Evolutionary conservation across 2,797 vertebrate species (phyloP).

Genomic region (Simalia tracyae): DNA sequence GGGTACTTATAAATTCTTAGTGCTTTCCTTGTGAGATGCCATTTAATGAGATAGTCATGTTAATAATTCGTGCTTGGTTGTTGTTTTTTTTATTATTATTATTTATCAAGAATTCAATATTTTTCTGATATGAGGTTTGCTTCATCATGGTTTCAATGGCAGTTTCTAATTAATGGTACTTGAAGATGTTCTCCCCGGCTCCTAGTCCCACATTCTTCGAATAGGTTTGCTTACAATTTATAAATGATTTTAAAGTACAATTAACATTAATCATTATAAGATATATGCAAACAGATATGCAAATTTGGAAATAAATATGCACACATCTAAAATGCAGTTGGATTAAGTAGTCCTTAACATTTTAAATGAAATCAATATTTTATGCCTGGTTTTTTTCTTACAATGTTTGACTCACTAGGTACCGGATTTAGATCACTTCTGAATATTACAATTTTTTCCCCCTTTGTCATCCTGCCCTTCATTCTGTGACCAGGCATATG

Average conservation of each 20-base stretch:
- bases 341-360: conserved; percentile 84
- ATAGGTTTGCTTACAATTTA: conserved; percentile 82
- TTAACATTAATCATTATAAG: conserved; percentile 80
- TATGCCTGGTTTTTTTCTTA: conserved; percentile 82
- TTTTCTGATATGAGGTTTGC: conserved; percentile 76
- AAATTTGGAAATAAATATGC: conserved; percentile 84
- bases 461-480: conserved; percentile 20
- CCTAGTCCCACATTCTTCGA: conserved; percentile 76
- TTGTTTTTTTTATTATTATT: conserved; percentile 65
- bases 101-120: conserved; percentile 78
- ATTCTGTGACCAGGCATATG: neutral
- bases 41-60: conserved; percentile 71
- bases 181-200: conserved; percentile 67
- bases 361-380: conserved; percentile 86
- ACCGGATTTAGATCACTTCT: conserved; percentile 53
- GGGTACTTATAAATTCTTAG: conserved; percentile 39
- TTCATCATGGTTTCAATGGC: conserved; percentile 74
- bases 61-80: conserved; percentile 70
- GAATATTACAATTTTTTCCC: neutral
- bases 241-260: conserved; percentile 83
- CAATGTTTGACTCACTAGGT: conserved; percentile 68
- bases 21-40: conserved; percentile 58
- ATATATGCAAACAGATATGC: conserved; percentile 87
- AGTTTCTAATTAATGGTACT: conserved; percentile 80
- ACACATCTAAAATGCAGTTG: conserved; percentile 83